Base-by-base conservation (phyloP, 2,797 vertebrate genomes). In the Eleutherodactylus coqui region DNA sequence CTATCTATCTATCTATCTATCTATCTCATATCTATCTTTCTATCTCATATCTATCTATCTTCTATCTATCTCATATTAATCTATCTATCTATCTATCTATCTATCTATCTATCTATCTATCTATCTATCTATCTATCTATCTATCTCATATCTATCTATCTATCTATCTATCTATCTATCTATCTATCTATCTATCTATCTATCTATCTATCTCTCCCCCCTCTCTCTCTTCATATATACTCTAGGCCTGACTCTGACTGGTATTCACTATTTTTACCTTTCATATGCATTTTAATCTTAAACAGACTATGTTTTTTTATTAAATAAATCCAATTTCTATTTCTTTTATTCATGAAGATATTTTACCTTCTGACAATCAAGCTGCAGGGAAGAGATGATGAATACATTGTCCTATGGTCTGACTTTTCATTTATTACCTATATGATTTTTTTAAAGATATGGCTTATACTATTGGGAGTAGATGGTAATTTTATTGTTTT, bases 291-390 rank as follows among this genome's bases (percentile, higher is more conserved):
- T 60, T 60, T 11, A 60, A 60, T 60, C 58, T 60, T 75, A 75
- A 75, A 75, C 5, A 45, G 43, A 45, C 13, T 73, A 41, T 49
- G n/a, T 43, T 13, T 43, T 21, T 75, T 75, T 45, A 24, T 43
- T 73, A 17, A 49, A 49, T 51, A 29, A 49, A 29, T 75, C 29
- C 27, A 51, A 32, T 49, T 16, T 51, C 19, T 32, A 32, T 75
- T 32, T 75, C 16, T 75, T 78, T 58, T 58, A 78, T 75, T 75
- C 73, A 75, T 75, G 73, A 75, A 75, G 8, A 51, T 51, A 75
- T 75, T 51, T 49, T 75, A 49, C 43, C 29, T 75, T 47, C 38
- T 73, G 38, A 29, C 72, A 79, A 78, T 78, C 51, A 78, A 67
- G 41, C 58, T 80, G 36, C 41, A 34, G 43, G 62, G 38, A 5